Conservation (phyloP, 1,140 invertebrate species). For the Acyrthosiphon pisum region DNA sequence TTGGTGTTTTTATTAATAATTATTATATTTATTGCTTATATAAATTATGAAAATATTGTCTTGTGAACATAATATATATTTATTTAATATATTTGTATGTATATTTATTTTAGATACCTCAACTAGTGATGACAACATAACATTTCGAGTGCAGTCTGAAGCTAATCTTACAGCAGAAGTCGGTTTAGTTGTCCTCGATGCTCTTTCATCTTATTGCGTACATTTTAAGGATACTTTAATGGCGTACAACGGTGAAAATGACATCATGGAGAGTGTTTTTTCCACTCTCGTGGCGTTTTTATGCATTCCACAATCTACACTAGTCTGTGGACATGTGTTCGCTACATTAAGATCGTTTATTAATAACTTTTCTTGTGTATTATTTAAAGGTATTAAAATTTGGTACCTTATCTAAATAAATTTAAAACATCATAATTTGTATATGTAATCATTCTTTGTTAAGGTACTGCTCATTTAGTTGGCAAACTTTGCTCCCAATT, state of each 20-base stretch:
- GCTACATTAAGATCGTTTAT: slow-evolving; percentile 88
- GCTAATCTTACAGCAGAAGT: slow-evolving; percentile 91
- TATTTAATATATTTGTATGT: not conserved
- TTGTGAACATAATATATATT: not conserved
- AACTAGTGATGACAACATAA: slow-evolving; percentile 66
- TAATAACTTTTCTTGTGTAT: slow-evolving; percentile 83
- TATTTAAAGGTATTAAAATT: slow-evolving; percentile 75
- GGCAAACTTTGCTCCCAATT: slow-evolving; percentile 84
- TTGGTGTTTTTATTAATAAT: not conserved
- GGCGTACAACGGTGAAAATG: slow-evolving; percentile 74
- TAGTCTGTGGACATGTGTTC: slow-evolving; percentile 87
- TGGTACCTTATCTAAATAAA: not conserved
- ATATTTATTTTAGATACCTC: slow-evolving; percentile 25
- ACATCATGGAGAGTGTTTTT: slow-evolving; percentile 79
- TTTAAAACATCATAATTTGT: not conserved
- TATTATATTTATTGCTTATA: not conserved
- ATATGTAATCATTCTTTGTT: not conserved
- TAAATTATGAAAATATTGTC: not conserved
- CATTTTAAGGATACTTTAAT: slow-evolving; percentile 78
- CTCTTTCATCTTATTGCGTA: slow-evolving; percentile 82
- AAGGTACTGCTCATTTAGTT: slow-evolving; percentile 82
- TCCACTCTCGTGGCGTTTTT: slow-evolving; percentile 86
- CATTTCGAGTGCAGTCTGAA: slow-evolving; percentile 76
- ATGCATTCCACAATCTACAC: slow-evolving; percentile 88
- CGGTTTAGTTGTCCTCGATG: slow-evolving; percentile 85